Base-by-base conservation (phyloP, 2,797 vertebrate genomes). In the Cheirogaleus major region DNA sequence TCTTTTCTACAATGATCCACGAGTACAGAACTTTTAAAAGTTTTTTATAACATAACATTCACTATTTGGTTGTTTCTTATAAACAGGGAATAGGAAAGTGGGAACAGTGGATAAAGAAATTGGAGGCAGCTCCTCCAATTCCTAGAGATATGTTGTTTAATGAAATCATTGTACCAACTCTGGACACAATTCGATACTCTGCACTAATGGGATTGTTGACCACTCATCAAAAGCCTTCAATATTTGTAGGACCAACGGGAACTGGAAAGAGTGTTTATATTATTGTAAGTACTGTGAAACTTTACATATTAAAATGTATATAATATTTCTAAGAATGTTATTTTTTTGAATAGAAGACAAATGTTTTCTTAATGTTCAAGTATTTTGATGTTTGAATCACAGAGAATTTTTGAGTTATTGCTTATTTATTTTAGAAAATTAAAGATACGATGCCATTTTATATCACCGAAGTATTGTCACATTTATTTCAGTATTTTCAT, bases 211-310 rank as follows among this genome's bases (percentile, higher is more conserved):
- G 99, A 52, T 98, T 99, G 63, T 98, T 99, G 61, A 97, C 99
- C 96, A 99, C 99, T 10, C 99, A 99, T 98, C 99, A 99, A 93
- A 99, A 99, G 91, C 99, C 99, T 92, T 98, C 98, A 35, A 96
- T 99, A 93, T 99, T 99, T 97, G 99, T 99, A 15, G 99, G 99
- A 7, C 99, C 99, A 76, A 99, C 99, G 3, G 99, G 99, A 94
- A 99, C 99, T 59, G 99, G 99, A 89, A 99, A 99, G 97, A 99
- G 99, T 73, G 99, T 99, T 89, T 99, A 99, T 97, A 99, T 99
- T 96, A 99, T 99, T 92, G 99, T 99, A 98, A 99, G 99, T 99
- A 88, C 65, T 61, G 0, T 69, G 78, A 61, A 96, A 75, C 93
- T 87, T 27, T 89, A 17, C 0, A 18, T 38, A 27, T 72, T 73